Conservation (phyloP, 2,888 invertebrate genomes). For the Masnerella sp. region DNA sequence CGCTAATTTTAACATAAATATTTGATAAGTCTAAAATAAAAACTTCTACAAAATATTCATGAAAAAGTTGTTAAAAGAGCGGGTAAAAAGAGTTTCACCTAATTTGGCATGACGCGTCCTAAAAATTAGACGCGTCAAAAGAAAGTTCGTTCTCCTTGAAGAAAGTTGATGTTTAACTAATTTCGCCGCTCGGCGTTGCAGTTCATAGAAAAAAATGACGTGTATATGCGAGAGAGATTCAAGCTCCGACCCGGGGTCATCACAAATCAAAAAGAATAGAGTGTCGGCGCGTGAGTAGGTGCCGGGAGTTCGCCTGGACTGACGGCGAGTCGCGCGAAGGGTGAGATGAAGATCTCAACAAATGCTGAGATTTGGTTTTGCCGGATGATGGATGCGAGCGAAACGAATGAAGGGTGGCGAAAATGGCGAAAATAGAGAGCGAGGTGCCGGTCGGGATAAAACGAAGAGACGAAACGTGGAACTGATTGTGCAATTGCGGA, state of each 20-base stretch:
- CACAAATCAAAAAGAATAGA: slow-evolving; percentile 63
- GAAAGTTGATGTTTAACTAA: slow-evolving; percentile 3
- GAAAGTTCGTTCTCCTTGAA: not conserved
- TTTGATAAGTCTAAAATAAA: too few relatives aligned
- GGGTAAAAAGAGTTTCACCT: too few relatives aligned
- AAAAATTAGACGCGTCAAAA: slow-evolving; percentile 16
- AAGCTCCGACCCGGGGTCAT: slow-evolving; percentile 30
- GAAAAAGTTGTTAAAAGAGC: too few relatives aligned
- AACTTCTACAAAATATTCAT: too few relatives aligned
- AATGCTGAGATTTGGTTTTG: slow-evolving; percentile 68
- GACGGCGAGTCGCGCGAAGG: slow-evolving; percentile 47
- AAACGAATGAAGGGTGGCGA: slow-evolving; percentile 50
- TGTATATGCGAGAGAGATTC: slow-evolving; percentile 9
- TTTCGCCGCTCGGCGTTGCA: slow-evolving; percentile 1
- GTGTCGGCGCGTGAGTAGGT: slow-evolving; percentile 59
- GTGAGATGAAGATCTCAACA: slow-evolving; percentile 64
- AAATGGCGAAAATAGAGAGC: slow-evolving; percentile 30
- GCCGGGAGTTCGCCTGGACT: slow-evolving; percentile 27
- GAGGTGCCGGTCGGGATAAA: slow-evolving; percentile 24
- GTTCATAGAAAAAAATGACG: slow-evolving; percentile 25
- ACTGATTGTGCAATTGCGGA: slow-evolving; percentile 39
- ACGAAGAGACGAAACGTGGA: slow-evolving; percentile 43
- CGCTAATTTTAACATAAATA: too few relatives aligned
- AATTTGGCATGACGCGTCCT: too few relatives aligned
- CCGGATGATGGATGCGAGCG: slow-evolving; percentile 69